Conservation (phyloP, 1,140 invertebrate species). For the Zaprionus capensis region DNA sequence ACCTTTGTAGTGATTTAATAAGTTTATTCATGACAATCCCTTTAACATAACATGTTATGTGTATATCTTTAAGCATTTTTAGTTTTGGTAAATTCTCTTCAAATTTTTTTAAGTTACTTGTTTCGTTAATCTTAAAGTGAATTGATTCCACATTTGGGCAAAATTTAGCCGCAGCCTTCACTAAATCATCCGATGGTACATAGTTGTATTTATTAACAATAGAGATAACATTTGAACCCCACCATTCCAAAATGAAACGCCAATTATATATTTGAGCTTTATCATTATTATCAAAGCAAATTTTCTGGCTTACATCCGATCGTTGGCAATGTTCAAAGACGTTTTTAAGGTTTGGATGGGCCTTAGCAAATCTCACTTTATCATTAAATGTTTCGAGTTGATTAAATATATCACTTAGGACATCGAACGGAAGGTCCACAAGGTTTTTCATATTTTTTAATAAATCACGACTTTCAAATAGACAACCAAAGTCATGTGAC, state of each 20-base stretch:
- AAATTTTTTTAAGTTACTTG: not conserved
- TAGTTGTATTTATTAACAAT: not conserved
- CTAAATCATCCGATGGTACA: not conserved
- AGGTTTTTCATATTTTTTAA: slow-evolving; percentile 4
- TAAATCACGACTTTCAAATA: too few relatives aligned
- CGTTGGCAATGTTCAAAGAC: slow-evolving; percentile 2
- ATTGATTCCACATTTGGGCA: slow-evolving; percentile 4
- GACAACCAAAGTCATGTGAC: too few relatives aligned
- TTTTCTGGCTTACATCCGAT: not conserved
- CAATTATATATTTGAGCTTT: not conserved
- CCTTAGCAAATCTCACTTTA: slow-evolving; percentile 11
- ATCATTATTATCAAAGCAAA: not conserved
- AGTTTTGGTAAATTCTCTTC: not conserved
- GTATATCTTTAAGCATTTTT: not conserved
- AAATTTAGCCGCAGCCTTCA: not conserved
- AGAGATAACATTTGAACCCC: not conserved
- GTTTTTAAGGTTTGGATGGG: slow-evolving; percentile 5
- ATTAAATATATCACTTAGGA: not conserved
- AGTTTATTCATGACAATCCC: not conserved
- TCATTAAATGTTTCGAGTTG: slow-evolving; percentile 1
- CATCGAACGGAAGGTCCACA: not conserved
- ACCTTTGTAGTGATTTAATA: slow-evolving; percentile 1
- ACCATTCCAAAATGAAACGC: slow-evolving; percentile 15
- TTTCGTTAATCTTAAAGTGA: not conserved
- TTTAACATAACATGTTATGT: not conserved